Evolutionary conservation across 2,797 vertebrate species (phyloP).

Genomic region (Atherinosoma microstoma): DNA sequence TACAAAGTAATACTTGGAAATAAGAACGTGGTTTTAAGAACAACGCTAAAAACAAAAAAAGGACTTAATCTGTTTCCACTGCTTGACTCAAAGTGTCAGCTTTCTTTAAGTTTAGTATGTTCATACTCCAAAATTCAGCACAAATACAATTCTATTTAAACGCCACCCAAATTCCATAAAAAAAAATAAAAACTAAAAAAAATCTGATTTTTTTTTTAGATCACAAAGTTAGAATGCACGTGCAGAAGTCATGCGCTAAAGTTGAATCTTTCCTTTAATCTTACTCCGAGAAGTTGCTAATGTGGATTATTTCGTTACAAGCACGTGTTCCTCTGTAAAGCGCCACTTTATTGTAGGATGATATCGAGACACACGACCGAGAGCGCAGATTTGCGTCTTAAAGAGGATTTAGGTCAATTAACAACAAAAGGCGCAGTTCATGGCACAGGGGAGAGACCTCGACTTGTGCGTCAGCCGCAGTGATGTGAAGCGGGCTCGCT

Average conservation of each 20-base stretch:
- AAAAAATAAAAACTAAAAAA: slow-evolving; percentile 13
- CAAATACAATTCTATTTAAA: slow-evolving; percentile 1
- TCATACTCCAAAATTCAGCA: background rate
- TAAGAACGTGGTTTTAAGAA: background rate
- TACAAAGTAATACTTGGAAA: background rate
- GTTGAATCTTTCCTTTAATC: slow-evolving; percentile 10
- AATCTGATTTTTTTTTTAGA: background rate
- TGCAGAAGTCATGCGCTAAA: slow-evolving; percentile 22
- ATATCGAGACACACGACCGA: slow-evolving; percentile 62
- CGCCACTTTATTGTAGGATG: slow-evolving; percentile 49
- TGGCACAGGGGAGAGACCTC: slow-evolving; percentile 68
- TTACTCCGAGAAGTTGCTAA: slow-evolving; percentile 7
- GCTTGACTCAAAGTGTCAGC: background rate
- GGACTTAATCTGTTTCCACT: slow-evolving; percentile 1
- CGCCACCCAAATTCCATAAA: background rate
- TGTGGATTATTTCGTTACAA: slow-evolving; percentile 48
- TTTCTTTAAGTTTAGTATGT: background rate
- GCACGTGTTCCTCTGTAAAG: slow-evolving; percentile 43
- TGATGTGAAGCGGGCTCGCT: slow-evolving; percentile 67
- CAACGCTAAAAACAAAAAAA: background rate
- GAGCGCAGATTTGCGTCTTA: slow-evolving; percentile 71
- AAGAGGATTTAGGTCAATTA: slow-evolving; percentile 80
- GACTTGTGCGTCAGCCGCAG: slow-evolving; percentile 63
- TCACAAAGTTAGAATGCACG: background rate
- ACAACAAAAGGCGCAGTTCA: slow-evolving; percentile 74